phyloP scores from a whole-genome alignment of 2,113 vertebrate species.

The Syrmaticus mikado region DNA sequence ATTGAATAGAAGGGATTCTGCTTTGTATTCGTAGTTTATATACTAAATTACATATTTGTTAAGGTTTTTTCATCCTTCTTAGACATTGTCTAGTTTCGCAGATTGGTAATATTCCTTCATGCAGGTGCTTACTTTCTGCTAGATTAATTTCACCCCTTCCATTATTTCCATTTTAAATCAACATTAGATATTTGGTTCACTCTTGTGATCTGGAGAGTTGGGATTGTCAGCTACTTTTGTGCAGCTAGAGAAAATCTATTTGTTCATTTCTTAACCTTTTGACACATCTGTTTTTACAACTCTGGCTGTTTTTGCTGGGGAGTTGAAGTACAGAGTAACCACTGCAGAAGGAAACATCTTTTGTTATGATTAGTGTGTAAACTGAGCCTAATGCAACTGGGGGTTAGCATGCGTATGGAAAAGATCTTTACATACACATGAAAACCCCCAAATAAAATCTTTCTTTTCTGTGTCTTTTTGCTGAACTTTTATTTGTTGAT shows the following conservation, averaged over 20 bases:
- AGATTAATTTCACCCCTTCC: neutral
- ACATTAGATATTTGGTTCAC: neutral
- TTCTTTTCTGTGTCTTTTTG: neutral
- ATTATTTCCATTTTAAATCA: slow-evolving; percentile 31
- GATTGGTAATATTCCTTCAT: neutral
- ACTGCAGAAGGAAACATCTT: slow-evolving; percentile 43
- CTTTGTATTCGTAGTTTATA: neutral
- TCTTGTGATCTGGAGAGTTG: neutral
- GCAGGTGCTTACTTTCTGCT: neutral
- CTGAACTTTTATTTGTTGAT: neutral
- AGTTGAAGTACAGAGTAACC: slow-evolving; percentile 37
- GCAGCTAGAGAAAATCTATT: slow-evolving; percentile 32
- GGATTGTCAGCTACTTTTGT: slow-evolving; percentile 27
- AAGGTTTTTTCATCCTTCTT: neutral
- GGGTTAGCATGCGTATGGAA: neutral
- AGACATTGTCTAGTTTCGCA: neutral
- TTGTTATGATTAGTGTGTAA: slow-evolving; percentile 44
- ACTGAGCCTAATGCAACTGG: neutral
- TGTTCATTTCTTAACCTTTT: slow-evolving; percentile 62
- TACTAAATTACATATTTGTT: neutral
- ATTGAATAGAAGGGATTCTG: neutral
- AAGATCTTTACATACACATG: neutral
- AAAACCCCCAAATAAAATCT: neutral
- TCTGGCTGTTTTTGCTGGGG: neutral
- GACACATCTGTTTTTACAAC: slow-evolving; percentile 71